phyloP scores from a whole-genome alignment of 2,888 invertebrate genomes.

The Thymelicus acteon region DNA sequence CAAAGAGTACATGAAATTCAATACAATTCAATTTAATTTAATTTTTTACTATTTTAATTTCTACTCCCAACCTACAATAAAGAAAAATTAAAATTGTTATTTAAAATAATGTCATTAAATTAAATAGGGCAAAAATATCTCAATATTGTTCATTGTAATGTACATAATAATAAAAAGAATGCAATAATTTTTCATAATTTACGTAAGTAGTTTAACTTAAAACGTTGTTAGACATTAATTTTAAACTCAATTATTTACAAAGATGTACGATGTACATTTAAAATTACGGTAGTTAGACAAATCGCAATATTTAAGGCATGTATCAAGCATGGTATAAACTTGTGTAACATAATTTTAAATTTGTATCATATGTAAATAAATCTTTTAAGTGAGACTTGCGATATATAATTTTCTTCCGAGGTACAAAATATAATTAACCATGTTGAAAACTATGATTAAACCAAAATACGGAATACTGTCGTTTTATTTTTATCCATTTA shows the following conservation, averaged over 20 bases:
- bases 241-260: constrained; percentile 61
- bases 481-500: constrained; percentile 50
- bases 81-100: constrained; percentile 49
- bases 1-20: too few species aligned
- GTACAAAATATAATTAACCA: constrained; percentile 84
- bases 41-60: constrained; percentile 16
- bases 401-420: constrained; percentile 84
- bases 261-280: constrained; percentile 80
- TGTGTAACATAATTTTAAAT: constrained; percentile 74
- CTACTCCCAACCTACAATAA: constrained; percentile 17
- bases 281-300: constrained; percentile 76
- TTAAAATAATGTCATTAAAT: constrained; percentile 49
- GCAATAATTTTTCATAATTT: constrained; percentile 81
- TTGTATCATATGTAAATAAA: constrained; percentile 83
- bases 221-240: constrained; percentile 69
- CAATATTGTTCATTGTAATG: constrained; percentile 60
- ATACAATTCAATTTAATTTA: too few species aligned
- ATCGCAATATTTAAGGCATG: constrained; percentile 66
- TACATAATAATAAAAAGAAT: constrained; percentile 68
- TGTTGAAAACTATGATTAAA: constrained; percentile 84
- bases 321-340: constrained; percentile 53
- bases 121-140: constrained; percentile 55
- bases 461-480: constrained; percentile 65
- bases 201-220: constrained; percentile 64
- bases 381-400: constrained; percentile 77